phyloP scores from a whole-genome alignment of 2,113 vertebrate genomes.

The Oceanodroma tethys region DNA sequence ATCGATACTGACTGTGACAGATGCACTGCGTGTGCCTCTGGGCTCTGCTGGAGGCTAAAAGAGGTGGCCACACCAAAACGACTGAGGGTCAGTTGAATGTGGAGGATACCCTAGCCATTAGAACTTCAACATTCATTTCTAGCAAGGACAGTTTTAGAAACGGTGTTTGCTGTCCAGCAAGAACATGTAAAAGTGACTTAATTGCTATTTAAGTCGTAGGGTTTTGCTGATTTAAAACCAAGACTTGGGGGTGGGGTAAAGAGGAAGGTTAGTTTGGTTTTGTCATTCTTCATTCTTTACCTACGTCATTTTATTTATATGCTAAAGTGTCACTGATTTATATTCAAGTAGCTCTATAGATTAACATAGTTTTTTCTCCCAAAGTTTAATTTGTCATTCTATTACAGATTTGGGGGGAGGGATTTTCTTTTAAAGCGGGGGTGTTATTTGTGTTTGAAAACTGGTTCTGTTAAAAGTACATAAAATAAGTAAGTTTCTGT shows the following conservation, averaged over 20 bases:
- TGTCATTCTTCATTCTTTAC: not conserved
- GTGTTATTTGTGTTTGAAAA: not conserved
- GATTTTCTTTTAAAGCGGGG: not conserved
- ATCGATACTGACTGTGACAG: not conserved
- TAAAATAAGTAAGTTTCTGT: not conserved
- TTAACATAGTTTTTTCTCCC: not conserved
- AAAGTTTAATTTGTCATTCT: not conserved
- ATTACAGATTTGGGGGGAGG: not conserved
- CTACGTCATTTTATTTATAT: not conserved
- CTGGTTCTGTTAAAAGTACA: not conserved
- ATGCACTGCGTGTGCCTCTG: rapidly evolving
- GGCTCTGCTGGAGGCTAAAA: not conserved
- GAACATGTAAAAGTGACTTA: not conserved
- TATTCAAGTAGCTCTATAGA: not conserved
- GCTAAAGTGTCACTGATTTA: not conserved
- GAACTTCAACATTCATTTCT: not conserved
- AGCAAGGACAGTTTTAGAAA: not conserved
- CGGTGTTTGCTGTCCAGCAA: not conserved
- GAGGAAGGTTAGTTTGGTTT: not conserved
- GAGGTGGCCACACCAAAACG: not conserved
- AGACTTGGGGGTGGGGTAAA: not conserved
- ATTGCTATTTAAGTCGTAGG: not conserved
- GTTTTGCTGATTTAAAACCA: not conserved
- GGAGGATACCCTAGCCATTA: not conserved
- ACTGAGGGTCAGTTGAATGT: not conserved